Evolutionary conservation across 2,888 invertebrate species (phyloP).

Genomic region (Eupithecia tripunctaria): DNA sequence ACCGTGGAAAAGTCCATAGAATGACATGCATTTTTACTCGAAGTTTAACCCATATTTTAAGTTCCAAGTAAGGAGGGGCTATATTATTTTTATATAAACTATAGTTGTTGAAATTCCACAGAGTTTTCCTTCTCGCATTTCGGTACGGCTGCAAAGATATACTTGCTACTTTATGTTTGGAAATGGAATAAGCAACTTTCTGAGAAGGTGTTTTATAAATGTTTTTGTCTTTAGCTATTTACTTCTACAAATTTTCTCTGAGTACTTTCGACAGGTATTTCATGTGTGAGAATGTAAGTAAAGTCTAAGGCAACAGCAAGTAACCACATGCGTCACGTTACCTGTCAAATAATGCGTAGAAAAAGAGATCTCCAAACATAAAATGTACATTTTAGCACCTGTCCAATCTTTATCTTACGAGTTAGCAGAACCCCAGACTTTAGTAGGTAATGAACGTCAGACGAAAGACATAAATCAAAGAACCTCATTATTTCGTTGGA

Average conservation of each 20-base stretch:
- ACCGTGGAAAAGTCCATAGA: constrained; percentile 41
- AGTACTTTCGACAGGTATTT: not conserved
- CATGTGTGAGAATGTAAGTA: not conserved
- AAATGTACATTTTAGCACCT: constrained; percentile 22
- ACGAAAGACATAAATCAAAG: constrained; percentile 14
- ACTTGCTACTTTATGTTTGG: no score
- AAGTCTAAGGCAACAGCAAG: not conserved
- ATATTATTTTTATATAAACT: no score
- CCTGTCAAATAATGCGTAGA: not conserved
- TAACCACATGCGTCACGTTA: not conserved
- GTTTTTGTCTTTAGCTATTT: no score
- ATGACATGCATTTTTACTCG: constrained; percentile 14
- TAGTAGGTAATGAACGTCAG: constrained; percentile 15
- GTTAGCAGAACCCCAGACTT: constrained; percentile 5
- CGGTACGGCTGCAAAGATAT: no score
- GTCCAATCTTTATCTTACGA: constrained; percentile 11
- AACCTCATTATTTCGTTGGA: constrained; percentile 10
- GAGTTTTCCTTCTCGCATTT: no score
- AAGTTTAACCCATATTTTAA: not conserved
- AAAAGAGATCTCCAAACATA: constrained; percentile 19
- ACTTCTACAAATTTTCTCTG: no score
- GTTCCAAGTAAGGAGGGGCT: not conserved
- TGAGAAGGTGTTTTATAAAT: no score
- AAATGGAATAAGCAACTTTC: no score
- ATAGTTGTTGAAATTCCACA: no score